These are phyloP conservation scores for Acrossocheilus wenchowensis DNA, from an alignment of 2,797 vertebrate species.

Conservation along the genomic window DNA sequence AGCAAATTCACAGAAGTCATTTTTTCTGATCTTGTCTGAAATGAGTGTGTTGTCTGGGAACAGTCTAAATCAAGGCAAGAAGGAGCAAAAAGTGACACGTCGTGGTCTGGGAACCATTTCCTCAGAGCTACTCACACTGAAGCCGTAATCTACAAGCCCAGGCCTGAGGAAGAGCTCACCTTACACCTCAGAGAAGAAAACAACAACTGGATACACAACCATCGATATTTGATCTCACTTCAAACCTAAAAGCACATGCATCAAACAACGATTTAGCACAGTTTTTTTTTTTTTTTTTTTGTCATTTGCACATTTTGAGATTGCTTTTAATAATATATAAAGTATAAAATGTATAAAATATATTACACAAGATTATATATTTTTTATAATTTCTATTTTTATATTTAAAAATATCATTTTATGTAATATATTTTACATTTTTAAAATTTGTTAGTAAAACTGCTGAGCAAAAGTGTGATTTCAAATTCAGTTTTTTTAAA, in stretches of 20 bases:
- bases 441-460: neutral
- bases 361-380: too few relatives aligned
- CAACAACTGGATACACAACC: slow-evolving; percentile 29
- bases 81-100: slow-evolving; percentile 57
- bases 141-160: slow-evolving; percentile 48
- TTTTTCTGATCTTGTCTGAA: neutral
- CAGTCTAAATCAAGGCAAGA: neutral
- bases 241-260: neutral
- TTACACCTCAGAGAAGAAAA: slow-evolving; percentile 44
- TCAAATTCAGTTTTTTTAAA: neutral
- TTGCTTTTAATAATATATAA: too few relatives aligned
- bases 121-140: slow-evolving; percentile 48
- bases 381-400: too few relatives aligned
- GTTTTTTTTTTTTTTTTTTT: neutral
- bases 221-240: neutral
- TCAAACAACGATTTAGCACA: neutral
- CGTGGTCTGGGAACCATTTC: slow-evolving; percentile 60
- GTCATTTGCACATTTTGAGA: neutral
- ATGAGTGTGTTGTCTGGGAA: neutral
- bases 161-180: slow-evolving; percentile 42
- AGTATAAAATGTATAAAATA: too few relatives aligned
- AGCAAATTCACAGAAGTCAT: neutral
- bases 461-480: neutral
- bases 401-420: too few relatives aligned
- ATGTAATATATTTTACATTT: neutral